phyloP scores from a whole-genome alignment of 2,888 invertebrate genomes.

The Euspilapteryx auroguttella region DNA sequence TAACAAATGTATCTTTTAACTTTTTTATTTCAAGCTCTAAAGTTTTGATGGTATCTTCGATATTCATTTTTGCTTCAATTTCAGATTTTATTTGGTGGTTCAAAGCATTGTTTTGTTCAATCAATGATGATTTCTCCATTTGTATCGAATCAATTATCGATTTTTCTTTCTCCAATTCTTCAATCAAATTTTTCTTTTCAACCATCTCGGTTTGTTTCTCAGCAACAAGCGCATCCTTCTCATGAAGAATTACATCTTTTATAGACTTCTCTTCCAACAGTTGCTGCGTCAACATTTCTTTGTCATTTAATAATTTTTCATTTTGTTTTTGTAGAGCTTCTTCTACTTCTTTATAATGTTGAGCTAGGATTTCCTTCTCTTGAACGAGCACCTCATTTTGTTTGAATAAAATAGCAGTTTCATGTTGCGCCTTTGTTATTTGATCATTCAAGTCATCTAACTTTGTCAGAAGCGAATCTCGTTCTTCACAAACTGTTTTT shows the following conservation, averaged over 20 bases:
- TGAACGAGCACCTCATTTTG: no score
- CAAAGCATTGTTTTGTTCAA: neutral
- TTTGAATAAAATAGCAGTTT: no score
- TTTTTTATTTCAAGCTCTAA: no score
- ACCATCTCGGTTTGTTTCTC: slow-evolving; percentile 6
- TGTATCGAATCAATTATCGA: no score
- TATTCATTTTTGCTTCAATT: no score
- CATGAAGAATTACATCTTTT: slow-evolving; percentile 2
- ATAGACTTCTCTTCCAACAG: slow-evolving; percentile 7
- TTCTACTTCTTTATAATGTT: slow-evolving; percentile 7
- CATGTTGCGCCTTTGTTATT: no score
- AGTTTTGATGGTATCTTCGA: no score
- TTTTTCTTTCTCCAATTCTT: neutral
- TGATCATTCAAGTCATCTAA: no score
- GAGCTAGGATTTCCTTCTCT: slow-evolving; percentile 1
- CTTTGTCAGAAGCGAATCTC: no score
- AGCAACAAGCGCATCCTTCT: slow-evolving; percentile 7
- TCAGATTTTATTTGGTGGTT: no score
- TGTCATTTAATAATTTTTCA: slow-evolving; percentile 3
- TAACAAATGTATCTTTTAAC: neutral
- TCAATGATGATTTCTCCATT: no score
- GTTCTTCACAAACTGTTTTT: no score
- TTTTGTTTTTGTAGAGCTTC: slow-evolving; percentile 7
- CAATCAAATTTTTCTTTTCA: neutral
- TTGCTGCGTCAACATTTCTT: slow-evolving; percentile 7